Base-by-base conservation (phyloP, 2,888 invertebrate species). In the Melieria omissa region DNA sequence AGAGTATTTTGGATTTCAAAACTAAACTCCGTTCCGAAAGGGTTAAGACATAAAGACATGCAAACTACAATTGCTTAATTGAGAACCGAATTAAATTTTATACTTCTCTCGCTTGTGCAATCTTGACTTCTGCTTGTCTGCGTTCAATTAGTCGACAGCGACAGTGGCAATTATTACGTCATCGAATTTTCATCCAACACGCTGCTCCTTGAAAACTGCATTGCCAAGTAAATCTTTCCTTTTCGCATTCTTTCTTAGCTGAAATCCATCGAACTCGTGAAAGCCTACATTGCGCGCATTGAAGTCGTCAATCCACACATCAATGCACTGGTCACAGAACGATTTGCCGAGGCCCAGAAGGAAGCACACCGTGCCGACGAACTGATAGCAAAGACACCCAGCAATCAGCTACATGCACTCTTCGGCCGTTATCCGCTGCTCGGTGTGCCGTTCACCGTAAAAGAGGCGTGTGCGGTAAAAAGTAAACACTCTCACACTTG, bases 381-480 rank as follows among this genome's bases (percentile, higher is more conserved):
- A 29, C 72, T 83, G 1, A 82, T 86, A 44, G 70, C 74, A 4
- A 71, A 73, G n/a, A 78, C 82, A 10, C 74, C 75, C 7, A 70
- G 74, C 5, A 58, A 73, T 1, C 73, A 81, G 42, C 63, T 79
- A 57, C 52, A 77, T 0, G 64, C 70, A 44, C 77, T 85, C 3
- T 85, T 80, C 60, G 49, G 82, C 4, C 87, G 89, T 16, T 89
- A 90, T 75, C 95, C 95, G 0, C 86, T 96, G 67, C 87, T 95
- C 1, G 96, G 96, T 0, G 90, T 96, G 16, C 96, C 96, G 0
- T 89, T 95, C 60, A 94, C 95, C 4, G 91, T 93, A 0, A 96
- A 96, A 83, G 95, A 95, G 84, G 92, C 93, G 78, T 93, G 95
- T 79, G 90, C 89, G 2, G 87, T 95, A 1, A 89, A 89, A 86